These are phyloP conservation scores for Drosophila ambigua DNA, from an alignment of 1,140 invertebrate species.

Conservation along the genomic window DNA sequence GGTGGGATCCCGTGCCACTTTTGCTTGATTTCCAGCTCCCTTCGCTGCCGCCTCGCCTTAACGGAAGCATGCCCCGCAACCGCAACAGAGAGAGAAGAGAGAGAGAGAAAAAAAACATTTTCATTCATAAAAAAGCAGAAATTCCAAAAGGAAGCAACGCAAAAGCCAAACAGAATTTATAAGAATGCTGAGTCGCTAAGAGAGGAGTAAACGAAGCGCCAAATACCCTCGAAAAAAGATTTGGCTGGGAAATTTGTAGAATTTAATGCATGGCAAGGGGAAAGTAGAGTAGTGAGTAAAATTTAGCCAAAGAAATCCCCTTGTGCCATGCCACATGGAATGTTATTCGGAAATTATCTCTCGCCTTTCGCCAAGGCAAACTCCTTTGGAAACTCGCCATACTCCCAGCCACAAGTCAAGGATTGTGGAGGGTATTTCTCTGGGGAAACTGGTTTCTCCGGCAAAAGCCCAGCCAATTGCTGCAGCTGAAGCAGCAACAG, in stretches of 20 bases:
- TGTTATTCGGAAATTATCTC: too few species aligned
- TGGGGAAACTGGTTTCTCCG: conserved; percentile 58
- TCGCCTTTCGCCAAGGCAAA: not conserved
- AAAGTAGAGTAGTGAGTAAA: too few species aligned
- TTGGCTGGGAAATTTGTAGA: not conserved
- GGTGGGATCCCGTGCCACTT: conserved; percentile 65
- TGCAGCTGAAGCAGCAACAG: conserved; percentile 47
- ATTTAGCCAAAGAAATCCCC: too few species aligned
- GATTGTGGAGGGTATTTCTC: conserved; percentile 21
- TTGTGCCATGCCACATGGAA: too few species aligned
- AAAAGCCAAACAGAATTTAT: conserved; percentile 56
- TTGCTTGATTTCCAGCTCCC: conserved; percentile 43
- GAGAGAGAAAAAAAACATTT: conserved; percentile 56
- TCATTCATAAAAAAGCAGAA: conserved; percentile 81
- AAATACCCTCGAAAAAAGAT: conserved; percentile 6
- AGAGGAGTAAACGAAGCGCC: not conserved
- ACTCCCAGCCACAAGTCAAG: conserved; percentile 7
- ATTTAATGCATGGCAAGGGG: too few species aligned
- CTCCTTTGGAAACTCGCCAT: not conserved
- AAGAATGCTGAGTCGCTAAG: conserved; percentile 23
- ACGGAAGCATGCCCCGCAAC: conserved; percentile 75
- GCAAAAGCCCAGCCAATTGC: conserved; percentile 54
- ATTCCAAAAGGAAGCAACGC: conserved; percentile 78
- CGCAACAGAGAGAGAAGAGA: conserved; percentile 16
- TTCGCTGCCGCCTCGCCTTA: conserved; percentile 51